Base-by-base conservation (phyloP, 2,113 vertebrate genomes). In the Triplophysa tibetana region DNA sequence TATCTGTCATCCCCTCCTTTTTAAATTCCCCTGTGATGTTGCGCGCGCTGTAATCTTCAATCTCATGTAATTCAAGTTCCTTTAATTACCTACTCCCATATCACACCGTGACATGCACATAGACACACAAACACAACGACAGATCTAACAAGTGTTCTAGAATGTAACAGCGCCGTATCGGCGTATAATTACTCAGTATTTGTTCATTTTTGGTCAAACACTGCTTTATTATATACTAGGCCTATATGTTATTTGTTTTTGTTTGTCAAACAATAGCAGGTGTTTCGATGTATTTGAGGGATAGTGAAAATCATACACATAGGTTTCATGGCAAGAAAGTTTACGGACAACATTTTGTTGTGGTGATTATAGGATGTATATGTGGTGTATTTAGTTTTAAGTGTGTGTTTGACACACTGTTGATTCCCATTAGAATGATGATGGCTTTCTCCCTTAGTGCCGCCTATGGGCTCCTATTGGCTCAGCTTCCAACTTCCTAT, bases 401-500 rank as follows among this genome's bases (percentile, higher is more conserved):
- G 50, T 4, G 24, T 14, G 69, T 17, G 50, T 14, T 26, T 23
- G 38, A 63, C 38, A 75, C 23, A n/a, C 50, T 54, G 38, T 48
- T 24, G 43, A 76, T 50, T 76, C 74, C 74, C 26, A 77, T 66
- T 77, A 52, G 26, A 38, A 16, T 29, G 33, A 54, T 75, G 33
- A 72, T 78, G 63, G 61, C 52, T 79, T 65, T 81, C 24, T 80
- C 67, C 64, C 23, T 78, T 41, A 43, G 70, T 81, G 63, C 33
- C 78, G 61, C 33, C 70, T 29, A 43, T 3, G 63, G 65, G 75
- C 69, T 81, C 70, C 67, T 65, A 77, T 77, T 78, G 79, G 79
- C 10, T 81, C 41, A 60, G 54, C 54, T 17, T 60, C 33, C 74
- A 76, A 58, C 75, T 68, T 84, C 75, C 76, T 74, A 74, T 82